Base-by-base conservation (phyloP, 2,113 vertebrate genomes). In the Pedetes capensis region DNA sequence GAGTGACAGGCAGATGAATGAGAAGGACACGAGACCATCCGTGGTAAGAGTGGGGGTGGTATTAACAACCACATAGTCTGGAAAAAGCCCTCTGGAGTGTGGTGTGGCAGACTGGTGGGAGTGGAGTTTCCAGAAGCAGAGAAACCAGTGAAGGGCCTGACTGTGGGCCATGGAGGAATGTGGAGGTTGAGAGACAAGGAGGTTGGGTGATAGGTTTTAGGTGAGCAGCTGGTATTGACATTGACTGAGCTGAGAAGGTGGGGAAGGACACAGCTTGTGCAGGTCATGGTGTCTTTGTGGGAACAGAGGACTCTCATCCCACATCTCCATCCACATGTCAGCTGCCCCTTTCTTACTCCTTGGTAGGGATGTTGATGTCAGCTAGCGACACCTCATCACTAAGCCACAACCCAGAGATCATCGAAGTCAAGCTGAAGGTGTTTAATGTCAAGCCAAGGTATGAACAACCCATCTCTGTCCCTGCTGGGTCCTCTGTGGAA, bases 401-500 rank as follows among this genome's bases (percentile, higher is more conserved):
- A 11, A 9, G 0, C 14, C 27, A 12, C 79, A 8, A 0, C 32
- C 57, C 5, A 0, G 94, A 81, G 64, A 95, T 88, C 59, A 98
- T 99, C 90, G n/a, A 9, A 0, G 95, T 99, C 94, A 63, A 8
- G 3, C 97, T 99, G 95, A 95, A 98, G 76, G 99, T 99, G 34
- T 42, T 85, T 63, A 87, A 96, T 22, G 0, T 95, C 42, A 9
- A 44, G 74, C 96, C 97, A 1, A 39, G 34, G 0, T 95, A 98
- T 0, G 6, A 82, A 29, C 64, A 93, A 23, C 2, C 2, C 0
- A 51, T 99, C 89, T 18, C 93, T 0, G 98, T 95, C 6, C 98
- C 98, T 0, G 84, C 94, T 0, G 96, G 98, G 0, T 98, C 98
- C 66, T 98, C 99, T 8, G 96, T 99, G 75, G 96, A 99, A 95